A percentile compares a stretch with the other conserved stretches of the same genome.
Evolutionary conservation across 1,140 invertebrate species (phyloP).

Genomic region (Drosophila sturtevanti): DNA sequence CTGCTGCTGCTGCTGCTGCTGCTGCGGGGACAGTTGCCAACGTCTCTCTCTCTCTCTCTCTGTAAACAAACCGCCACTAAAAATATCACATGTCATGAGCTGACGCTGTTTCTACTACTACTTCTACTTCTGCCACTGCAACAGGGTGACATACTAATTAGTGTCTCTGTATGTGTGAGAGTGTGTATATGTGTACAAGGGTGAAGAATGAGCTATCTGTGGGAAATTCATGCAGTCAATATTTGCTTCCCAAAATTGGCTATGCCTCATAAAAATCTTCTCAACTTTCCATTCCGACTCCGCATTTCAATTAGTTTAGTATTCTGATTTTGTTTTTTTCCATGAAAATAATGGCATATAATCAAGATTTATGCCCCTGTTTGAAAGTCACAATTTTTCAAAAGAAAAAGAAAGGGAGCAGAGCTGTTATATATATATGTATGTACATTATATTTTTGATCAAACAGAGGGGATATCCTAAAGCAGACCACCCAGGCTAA

Average conservation of each 20-base stretch:
- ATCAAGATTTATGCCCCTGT: neutral
- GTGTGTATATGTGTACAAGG: neutral
- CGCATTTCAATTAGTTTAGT: neutral
- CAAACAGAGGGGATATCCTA: too few relatives aligned
- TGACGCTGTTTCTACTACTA: conserved; percentile 4
- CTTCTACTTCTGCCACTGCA: neutral
- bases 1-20: neutral
- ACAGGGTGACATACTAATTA: conserved; percentile 55
- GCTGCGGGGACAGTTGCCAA: neutral
- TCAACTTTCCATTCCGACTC: neutral
- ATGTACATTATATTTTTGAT: neutral
- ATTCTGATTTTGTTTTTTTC: conserved; percentile 28
- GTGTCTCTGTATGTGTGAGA: conserved; percentile 6
- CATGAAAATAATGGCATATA: conserved; percentile 31
- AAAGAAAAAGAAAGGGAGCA: neutral
- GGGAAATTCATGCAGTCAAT: conserved; percentile 23
- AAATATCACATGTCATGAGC: conserved; percentile 69
- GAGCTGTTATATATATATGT: neutral
- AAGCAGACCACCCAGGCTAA: too few relatives aligned
- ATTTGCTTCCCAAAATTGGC: conserved; percentile 19
- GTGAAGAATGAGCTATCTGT: neutral
- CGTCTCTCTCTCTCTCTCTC: conserved; percentile 28
- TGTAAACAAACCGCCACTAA: conserved; percentile 69
- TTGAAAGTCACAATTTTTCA: neutral
- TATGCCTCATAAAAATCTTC: neutral